phyloP scores from a whole-genome alignment of 2,113 vertebrate genomes.

The Nothoprocta pentlandii region DNA sequence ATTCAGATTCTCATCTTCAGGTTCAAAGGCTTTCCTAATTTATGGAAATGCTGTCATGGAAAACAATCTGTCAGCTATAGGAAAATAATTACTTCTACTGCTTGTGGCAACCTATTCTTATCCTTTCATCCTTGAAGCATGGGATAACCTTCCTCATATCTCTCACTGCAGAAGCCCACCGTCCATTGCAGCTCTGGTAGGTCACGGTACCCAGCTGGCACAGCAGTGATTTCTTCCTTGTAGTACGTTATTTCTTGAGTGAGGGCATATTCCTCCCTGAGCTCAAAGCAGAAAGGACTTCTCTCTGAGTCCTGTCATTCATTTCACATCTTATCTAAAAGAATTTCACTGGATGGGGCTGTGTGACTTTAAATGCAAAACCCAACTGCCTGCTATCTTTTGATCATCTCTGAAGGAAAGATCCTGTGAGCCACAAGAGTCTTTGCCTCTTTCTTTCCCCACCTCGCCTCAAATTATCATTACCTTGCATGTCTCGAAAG shows the following conservation, averaged over 20 bases:
- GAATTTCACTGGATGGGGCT: background rate
- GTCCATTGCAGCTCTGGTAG: background rate
- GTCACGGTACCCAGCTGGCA: background rate
- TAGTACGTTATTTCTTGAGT: background rate
- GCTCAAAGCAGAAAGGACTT: background rate
- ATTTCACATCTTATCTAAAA: background rate
- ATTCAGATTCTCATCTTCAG: background rate
- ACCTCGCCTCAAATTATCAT: background rate
- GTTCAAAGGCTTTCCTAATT: background rate
- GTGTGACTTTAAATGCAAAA: background rate
- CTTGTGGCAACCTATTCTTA: background rate
- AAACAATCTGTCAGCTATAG: background rate
- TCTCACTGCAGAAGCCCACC: background rate
- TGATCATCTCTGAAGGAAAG: background rate
- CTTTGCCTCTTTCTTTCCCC: background rate
- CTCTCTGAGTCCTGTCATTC: background rate
- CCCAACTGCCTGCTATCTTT: background rate
- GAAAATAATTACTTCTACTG: background rate
- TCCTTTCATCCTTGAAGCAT: background rate
- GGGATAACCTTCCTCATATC: accelerated
- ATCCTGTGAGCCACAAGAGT: background rate
- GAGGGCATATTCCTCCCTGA: background rate
- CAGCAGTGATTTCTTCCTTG: background rate
- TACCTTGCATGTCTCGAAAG: background rate
- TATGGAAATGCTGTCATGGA: background rate